Evolutionary conservation across 2,888 invertebrate species (phyloP), one percentile per base, ranked within the genome.

Genomic region (Cheilosia impressa): DNA sequence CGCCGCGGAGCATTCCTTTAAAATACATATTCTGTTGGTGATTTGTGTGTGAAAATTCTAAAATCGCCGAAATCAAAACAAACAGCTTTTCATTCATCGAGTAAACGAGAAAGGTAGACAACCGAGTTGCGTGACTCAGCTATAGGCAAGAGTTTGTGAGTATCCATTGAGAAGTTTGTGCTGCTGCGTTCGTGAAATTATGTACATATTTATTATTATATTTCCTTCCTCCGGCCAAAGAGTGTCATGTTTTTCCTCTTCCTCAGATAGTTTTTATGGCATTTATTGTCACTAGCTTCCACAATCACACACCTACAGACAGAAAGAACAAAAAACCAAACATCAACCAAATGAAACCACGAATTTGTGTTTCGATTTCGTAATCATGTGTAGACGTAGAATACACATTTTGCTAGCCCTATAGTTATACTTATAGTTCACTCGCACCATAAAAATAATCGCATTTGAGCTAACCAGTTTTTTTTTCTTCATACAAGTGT

Each of bases 71-170:
- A 85, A 85, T 77, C 85, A 81, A 85, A 85, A 80, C 85, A 81
- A 85, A 81, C 63, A 72, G 68, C 72, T 81, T 81, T 85, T 85
- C 85, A 85, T 85, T 85, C 85, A 85, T 85, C 47, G 81, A 72
- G 68, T 55, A 77, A 85, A 77, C 62, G 81, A 81, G 81, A 85
- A 66, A 71, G 76, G 13, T 15, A 71, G 41, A 47, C 47, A 47
- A 50, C 34, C 52, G 22, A 38, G 1, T n/a, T 38, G 50, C 27
- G 47, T n/a, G 80, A 80, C 55, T 41, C 76, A 75, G 63, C 75
- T 19, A 75, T 69, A 76, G 22, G 9, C 63, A 63, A 38, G 53
- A 53, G 45, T 27, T 52, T 68, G 69, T 65, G 53, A 71, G 84
- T 80, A 84, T 84, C 84, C 80, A 84, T 84, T 84, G 75, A 84